Evolutionary conservation across 2,888 invertebrate genomes (phyloP).

Genomic region (Ophion ventricosus): DNA sequence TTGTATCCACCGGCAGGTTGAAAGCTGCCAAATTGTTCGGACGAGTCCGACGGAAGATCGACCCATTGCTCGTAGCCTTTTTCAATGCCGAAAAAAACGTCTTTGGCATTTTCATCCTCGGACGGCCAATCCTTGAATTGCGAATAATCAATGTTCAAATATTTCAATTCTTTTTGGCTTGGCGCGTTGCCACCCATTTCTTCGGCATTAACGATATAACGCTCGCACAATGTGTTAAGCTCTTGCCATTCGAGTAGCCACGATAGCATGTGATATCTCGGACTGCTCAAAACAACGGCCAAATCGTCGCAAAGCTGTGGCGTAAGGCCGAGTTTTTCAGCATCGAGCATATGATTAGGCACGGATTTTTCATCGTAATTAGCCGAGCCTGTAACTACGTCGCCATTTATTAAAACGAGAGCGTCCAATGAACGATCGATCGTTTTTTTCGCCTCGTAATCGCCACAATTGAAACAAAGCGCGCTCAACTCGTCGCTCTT

Average conservation of each 20-base stretch:
- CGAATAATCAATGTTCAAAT: slow-evolving; percentile 89
- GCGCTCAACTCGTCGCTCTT: slow-evolving; percentile 61
- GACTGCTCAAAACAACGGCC: slow-evolving; percentile 88
- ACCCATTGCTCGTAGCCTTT: slow-evolving; percentile 85
- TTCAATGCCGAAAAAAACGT: slow-evolving; percentile 86
- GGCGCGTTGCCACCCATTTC: slow-evolving; percentile 85
- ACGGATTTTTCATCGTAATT: slow-evolving; percentile 87
- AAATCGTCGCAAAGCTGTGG: slow-evolving; percentile 89
- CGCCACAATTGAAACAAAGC: slow-evolving; percentile 77
- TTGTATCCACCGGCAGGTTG: slow-evolving; percentile 78
- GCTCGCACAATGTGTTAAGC: slow-evolving; percentile 85
- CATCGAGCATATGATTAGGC: slow-evolving; percentile 85
- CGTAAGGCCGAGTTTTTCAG: slow-evolving; percentile 87
- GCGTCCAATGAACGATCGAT: slow-evolving; percentile 83
- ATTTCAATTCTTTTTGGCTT: slow-evolving; percentile 89
- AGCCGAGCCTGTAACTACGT: slow-evolving; percentile 85
- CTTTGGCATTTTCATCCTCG: slow-evolving; percentile 84
- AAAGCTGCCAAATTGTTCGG: slow-evolving; percentile 79
- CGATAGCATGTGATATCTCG: slow-evolving; percentile 88
- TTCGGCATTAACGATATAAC: slow-evolving; percentile 85
- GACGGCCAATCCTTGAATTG: slow-evolving; percentile 88
- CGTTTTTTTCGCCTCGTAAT: slow-evolving; percentile 72
- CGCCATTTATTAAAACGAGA: slow-evolving; percentile 85
- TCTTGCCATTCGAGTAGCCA: slow-evolving; percentile 88
- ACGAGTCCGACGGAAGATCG: slow-evolving; percentile 78